Conservation (phyloP, 2,888 invertebrate species). For the Eugnorisma glareosa region DNA sequence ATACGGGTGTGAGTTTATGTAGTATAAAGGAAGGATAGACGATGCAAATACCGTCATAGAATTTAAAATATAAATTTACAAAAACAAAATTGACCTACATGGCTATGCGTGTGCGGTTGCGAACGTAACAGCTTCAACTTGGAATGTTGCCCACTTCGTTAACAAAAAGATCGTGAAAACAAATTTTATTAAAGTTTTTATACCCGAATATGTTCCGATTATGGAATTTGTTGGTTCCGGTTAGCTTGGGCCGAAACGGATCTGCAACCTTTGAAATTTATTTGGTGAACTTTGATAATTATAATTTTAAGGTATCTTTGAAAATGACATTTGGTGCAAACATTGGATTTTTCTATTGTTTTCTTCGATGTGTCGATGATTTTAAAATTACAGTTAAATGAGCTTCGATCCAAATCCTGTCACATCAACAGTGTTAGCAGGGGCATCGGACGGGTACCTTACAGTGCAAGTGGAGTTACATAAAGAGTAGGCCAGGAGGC, state of each 20-base stretch:
- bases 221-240: constrained; percentile 24
- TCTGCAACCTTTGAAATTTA: not conserved
- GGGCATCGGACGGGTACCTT: too few species aligned
- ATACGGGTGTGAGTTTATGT: not conserved
- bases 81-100: constrained; percentile 49
- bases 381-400: not conserved
- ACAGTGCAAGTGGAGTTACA: too few species aligned
- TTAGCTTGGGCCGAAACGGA: constrained; percentile 12
- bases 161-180: constrained; percentile 53
- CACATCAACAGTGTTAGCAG: too few species aligned
- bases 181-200: constrained; percentile 54
- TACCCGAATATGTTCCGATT: constrained; percentile 25
- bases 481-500: not conserved
- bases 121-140: constrained; percentile 23
- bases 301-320: too few species aligned
- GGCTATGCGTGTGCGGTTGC: constrained; percentile 44
- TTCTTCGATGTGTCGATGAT: not conserved
- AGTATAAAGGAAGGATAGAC: not conserved
- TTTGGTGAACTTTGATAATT: not conserved
- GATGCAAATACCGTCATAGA: not conserved
- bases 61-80: constrained; percentile 29
- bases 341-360: too few species aligned
- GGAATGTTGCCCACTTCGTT: constrained; percentile 58
- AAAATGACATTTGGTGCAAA: not conserved
- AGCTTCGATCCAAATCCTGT: not conserved